Evolutionary conservation across 2,797 vertebrate genomes (phyloP).

Genomic region (Huso huso): DNA sequence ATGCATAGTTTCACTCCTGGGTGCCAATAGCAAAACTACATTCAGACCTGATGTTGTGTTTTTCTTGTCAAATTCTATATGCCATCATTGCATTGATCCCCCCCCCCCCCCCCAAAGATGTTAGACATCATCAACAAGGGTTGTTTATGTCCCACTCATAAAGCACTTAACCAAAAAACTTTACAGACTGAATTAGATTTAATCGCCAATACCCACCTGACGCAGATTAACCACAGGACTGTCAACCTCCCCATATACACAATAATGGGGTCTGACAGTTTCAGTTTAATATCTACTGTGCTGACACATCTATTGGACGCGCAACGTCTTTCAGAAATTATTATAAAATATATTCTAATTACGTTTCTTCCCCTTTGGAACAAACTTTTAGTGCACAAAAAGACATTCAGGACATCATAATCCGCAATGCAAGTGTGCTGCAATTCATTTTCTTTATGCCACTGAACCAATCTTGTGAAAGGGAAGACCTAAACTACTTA

Average conservation of each 20-base stretch:
- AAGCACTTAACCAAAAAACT: slow-evolving; percentile 11
- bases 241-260: slow-evolving; percentile 1
- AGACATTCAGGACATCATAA: slow-evolving; percentile 29
- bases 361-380: slow-evolving; percentile 16
- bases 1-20: no score
- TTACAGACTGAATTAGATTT: slow-evolving; percentile 8
- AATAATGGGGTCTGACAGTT: slow-evolving; percentile 8
- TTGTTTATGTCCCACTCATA: background rate
- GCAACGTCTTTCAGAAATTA: slow-evolving; percentile 37
- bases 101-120: no score
- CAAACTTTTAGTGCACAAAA: background rate
- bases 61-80: no score
- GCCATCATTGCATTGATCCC: no score
- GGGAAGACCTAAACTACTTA: slow-evolving; percentile 43
- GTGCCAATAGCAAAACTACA: no score
- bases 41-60: no score
- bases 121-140: no score
- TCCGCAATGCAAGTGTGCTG: slow-evolving; percentile 31
- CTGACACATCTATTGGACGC: slow-evolving; percentile 18
- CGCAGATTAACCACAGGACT: slow-evolving; percentile 9
- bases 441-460: slow-evolving; percentile 33
- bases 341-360: slow-evolving; percentile 38
- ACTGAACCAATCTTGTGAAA: slow-evolving; percentile 33
- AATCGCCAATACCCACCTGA: background rate
- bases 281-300: slow-evolving; percentile 23